Evolutionary conservation across 2,113 vertebrate genomes (phyloP), one percentile per base, ranked within the genome.

Genomic region (Epinephelus lanceolatus): DNA sequence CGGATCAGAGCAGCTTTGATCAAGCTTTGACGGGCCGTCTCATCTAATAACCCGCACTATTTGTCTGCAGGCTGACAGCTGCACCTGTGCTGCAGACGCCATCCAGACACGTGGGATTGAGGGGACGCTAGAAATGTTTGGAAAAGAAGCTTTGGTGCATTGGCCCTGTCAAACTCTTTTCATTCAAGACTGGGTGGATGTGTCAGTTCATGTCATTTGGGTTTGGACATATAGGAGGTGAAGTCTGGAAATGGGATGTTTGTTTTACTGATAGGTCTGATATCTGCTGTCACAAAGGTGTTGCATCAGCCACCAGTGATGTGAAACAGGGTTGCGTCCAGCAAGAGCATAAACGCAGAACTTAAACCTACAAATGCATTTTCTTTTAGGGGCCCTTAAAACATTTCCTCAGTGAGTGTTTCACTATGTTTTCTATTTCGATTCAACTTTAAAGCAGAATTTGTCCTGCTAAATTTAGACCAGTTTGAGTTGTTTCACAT

Each of bases 1-100:
- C 7, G 18, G 85, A 84, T 90, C 84, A 79, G 89, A 92, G 83
- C 59, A 51, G 86, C 87, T 88, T 85, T 88, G 90, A 91, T 92
- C 90, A 85, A 49, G 76, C 65, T 82, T 81, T 75, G 86, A 79
- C 61, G 40, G 53, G 52, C 81, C 42, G 80, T 88, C 88, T 88
- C 65, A 56, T 88, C 72, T 76, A 49, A 93, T 91, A 79, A 90
- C 56, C 25, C 6, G 52, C 76, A 33, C 85, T 71, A 83, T 85
- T 89, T 76, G 61, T 89, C 81, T 82, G 63, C 42, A 71, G 49
- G 74, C 78, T 86, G 83, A 80, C 60, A 69, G 83, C 76, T 52
- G 84, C 81, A 87, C 80, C 82, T 86, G 78, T 72, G 84, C 71
- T 55, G 63, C 42, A 21, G 59, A 77, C 40, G 1, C 72, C 82